Percentiles rank a stretch among this genome's conserved stretches.
Conservation (phyloP, 2,888 invertebrate genomes). For the Cryptocephalus moraei region DNA sequence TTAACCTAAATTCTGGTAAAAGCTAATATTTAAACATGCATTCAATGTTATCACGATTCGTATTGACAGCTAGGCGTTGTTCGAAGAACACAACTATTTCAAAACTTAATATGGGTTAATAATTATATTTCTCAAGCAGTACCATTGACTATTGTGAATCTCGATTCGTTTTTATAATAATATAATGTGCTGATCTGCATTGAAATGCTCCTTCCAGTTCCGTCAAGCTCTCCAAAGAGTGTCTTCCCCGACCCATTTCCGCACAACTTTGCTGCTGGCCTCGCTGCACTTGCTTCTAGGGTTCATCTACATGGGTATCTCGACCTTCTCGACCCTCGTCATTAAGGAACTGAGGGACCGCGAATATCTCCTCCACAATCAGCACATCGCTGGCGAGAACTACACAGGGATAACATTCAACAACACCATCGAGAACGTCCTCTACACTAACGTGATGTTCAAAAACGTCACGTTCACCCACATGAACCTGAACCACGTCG, state of each 20-base stretch:
- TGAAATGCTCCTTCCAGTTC: conserved; percentile 42
- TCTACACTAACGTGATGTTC: conserved; percentile 51
- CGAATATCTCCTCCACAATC: conserved; percentile 26
- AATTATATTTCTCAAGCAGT: too few species aligned
- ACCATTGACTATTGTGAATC: too few species aligned
- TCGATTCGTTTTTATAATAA: too few species aligned
- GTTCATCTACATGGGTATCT: conserved; percentile 42
- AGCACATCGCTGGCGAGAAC: conserved; percentile 23
- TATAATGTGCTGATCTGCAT: too few species aligned
- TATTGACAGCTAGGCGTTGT: too few species aligned
- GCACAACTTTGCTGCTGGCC: conserved; percentile 51
- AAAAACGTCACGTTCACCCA: conserved; percentile 55
- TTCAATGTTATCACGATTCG: background rate
- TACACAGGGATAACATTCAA: conserved; percentile 31
- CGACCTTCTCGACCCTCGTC: conserved; percentile 44
- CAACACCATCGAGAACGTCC: conserved; percentile 52
- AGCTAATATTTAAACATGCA: background rate
- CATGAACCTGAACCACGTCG: conserved; percentile 60
- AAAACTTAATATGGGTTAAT: too few species aligned
- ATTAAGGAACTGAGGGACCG: conserved; percentile 39
- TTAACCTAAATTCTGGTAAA: background rate
- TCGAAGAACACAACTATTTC: too few species aligned
- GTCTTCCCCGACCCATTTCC: conserved; percentile 52
- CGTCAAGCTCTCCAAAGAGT: conserved; percentile 60
- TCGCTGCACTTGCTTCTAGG: conserved; percentile 46